Evolutionary conservation across 2,797 vertebrate genomes (phyloP), one percentile per base, ranked within the genome.

Genomic region (Phylloscopus collybita): DNA sequence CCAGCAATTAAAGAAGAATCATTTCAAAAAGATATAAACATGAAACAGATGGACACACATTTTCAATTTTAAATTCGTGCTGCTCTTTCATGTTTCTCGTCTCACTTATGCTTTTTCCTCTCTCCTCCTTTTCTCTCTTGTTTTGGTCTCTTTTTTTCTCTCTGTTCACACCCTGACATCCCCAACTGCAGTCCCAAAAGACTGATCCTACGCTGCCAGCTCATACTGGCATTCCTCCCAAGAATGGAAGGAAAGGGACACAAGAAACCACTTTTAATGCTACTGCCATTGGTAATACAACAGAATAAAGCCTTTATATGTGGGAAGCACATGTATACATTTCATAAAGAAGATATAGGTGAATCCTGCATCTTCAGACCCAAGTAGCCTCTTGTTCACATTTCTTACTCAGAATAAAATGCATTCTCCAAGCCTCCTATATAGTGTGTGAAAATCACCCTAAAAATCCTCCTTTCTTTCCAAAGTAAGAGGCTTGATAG

Each of bases 51-150:
- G 81, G 82, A 93, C 47, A 38, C 13, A 53, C 12, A n/a, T 64
- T 94, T 89, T 81, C 69, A 72, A 75, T 90, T 92, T 83, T 64
- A 64, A 87, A 86, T 92, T 92, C 25, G 51, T 34, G n/a, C 53
- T 81, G 60, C 36, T 93, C 45, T 75, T 78, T 75, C 44, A 61
- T 72, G 18, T 73, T 88, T 90, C 64, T 70, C 8, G 1, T 29
- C 66, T 80, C 83, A 22, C 25, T 91, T 75, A 38, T 47, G 61
- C 25, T 88, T 93, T 62, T 80, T 75, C 74, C 61, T 86, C 16
- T 75, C 23, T 88, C 57, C 53, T 94, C 50, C 69, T 60, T 50
- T 87, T 92, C 44, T 36, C 16, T 69, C 87, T 72, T 89, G 81
- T 91, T 94, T 87, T 70, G 18, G 71, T 72, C 45, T 88, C 64